Percentiles rank a stretch among this genome's conserved stretches.
These are phyloP conservation scores for Chlorodrepanis virens DNA, from an alignment of 2,113 vertebrate species.

Conservation along the genomic window DNA sequence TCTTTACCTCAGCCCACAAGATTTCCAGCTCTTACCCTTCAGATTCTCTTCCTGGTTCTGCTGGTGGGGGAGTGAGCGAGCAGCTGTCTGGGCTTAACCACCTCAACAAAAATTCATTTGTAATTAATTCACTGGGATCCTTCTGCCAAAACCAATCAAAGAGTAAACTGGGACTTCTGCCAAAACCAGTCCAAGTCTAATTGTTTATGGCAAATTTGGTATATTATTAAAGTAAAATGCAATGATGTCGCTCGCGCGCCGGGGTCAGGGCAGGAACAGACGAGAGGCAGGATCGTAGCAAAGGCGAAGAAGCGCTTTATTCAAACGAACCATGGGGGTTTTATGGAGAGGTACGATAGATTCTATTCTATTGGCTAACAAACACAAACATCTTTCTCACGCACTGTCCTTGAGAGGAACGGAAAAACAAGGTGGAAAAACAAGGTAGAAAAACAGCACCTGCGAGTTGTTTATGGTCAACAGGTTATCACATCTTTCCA, in stretches of 20 bases:
- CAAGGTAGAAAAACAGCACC: too few relatives aligned
- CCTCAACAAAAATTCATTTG: neutral
- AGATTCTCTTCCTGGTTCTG: neutral
- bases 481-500: too few relatives aligned
- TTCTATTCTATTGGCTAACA: too few relatives aligned
- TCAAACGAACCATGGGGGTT: too few relatives aligned
- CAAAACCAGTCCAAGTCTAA: neutral
- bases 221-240: neutral
- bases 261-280: too few relatives aligned
- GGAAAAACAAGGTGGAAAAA: too few relatives aligned
- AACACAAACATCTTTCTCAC: too few relatives aligned
- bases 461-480: too few relatives aligned
- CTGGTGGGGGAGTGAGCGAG: accelerated
- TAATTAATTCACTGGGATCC: neutral
- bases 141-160: neutral
- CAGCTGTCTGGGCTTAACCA: neutral
- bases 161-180: neutral
- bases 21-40: neutral
- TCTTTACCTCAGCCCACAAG: neutral
- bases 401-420: too few relatives aligned
- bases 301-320: too few relatives aligned
- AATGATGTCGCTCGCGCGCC: neutral
- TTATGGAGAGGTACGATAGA: too few relatives aligned
- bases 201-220: neutral
- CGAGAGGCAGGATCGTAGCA: too few relatives aligned